Percentiles rank a stretch among this genome's conserved stretches.
phyloP scores from a whole-genome alignment of 2,797 vertebrate species.

The Notoglanidium macrostoma region DNA sequence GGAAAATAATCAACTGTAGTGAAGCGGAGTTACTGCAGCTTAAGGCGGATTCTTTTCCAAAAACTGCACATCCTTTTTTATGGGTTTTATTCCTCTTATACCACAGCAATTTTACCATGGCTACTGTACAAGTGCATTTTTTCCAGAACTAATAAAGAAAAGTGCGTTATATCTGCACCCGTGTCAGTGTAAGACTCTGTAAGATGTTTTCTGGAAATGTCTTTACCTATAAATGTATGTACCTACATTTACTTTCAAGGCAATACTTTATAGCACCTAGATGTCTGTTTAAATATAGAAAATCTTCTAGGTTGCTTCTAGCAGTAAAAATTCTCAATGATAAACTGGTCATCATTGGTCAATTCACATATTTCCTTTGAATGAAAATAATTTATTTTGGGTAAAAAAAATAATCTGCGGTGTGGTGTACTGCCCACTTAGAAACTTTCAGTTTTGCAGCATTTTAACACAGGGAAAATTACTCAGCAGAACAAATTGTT shows the following conservation, averaged over 20 bases:
- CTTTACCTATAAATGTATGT: neutral
- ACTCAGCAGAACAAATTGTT: neutral
- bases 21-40: neutral
- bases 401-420: constrained; percentile 47
- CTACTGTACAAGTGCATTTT: neutral
- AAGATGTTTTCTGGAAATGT: neutral
- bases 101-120: neutral
- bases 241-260: neutral
- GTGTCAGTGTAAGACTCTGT: neutral
- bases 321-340: neutral
- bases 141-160: neutral
- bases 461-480: neutral
- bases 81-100: neutral
- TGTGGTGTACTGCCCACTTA: neutral
- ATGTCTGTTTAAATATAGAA: neutral
- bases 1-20: neutral
- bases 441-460: neutral
- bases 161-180: neutral
- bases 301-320: neutral
- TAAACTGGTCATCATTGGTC: neutral
- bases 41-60: neutral
- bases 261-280: too few species aligned
- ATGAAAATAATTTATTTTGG: constrained; percentile 50
- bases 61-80: neutral
- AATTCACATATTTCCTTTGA: neutral